phyloP scores from a whole-genome alignment of 2,797 vertebrate species.

The Champsocephalus esox region DNA sequence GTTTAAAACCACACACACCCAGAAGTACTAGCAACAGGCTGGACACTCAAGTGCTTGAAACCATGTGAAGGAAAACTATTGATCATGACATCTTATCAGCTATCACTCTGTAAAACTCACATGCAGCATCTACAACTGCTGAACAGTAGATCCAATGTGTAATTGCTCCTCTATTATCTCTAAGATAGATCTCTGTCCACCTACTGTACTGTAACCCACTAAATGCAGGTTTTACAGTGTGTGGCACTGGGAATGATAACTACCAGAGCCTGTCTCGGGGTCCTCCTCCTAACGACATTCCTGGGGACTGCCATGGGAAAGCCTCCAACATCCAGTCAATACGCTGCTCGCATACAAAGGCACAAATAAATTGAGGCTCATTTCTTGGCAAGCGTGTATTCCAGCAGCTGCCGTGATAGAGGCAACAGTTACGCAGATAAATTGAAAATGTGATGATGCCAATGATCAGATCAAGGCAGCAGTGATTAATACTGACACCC shows the following conservation, averaged over 20 bases:
- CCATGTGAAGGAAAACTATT: not conserved
- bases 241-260: slow-evolving; percentile 24
- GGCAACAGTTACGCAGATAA: slow-evolving; percentile 35
- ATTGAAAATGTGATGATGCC: slow-evolving; percentile 52
- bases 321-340: slow-evolving; percentile 58
- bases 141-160: not conserved
- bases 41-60: slow-evolving; percentile 6
- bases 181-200: not conserved
- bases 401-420: slow-evolving; percentile 50
- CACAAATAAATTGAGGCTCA: slow-evolving; percentile 61
- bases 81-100: not conserved
- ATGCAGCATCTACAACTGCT: not conserved
- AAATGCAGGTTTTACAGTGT: slow-evolving; percentile 11
- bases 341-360: slow-evolving; percentile 48
- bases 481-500: slow-evolving; percentile 42
- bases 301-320: slow-evolving; percentile 55
- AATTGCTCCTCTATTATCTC: slow-evolving; percentile 11
- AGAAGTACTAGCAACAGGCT: slow-evolving; percentile 6
- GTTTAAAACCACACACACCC: slow-evolving; percentile 7
- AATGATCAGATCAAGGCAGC: slow-evolving; percentile 49
- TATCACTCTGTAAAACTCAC: slow-evolving; percentile 13
- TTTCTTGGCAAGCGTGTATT: slow-evolving; percentile 55
- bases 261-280: slow-evolving; percentile 9
- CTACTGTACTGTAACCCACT: not conserved
- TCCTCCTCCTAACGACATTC: slow-evolving; percentile 54